Evolutionary conservation across 2,888 invertebrate species (phyloP).

Genomic region (Drosophila imparisetae): DNA sequence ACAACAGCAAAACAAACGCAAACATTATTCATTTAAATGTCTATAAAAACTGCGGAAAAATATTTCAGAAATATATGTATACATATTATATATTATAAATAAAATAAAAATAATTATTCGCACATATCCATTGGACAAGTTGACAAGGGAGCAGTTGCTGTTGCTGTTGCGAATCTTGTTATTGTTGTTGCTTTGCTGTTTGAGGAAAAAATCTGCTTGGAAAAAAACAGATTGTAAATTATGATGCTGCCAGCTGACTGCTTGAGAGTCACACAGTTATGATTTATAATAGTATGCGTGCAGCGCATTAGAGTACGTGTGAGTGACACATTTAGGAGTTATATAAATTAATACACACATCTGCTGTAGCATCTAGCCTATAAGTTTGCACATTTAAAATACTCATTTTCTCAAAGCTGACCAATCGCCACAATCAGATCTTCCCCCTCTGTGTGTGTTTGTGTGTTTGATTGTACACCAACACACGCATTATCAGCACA

Average conservation of each 20-base stretch:
- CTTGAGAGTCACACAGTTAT: slow-evolving; percentile 71
- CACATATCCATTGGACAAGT: slow-evolving; percentile 55
- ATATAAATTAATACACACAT: slow-evolving; percentile 17
- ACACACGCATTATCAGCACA: slow-evolving; percentile 61
- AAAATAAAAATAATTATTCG: slow-evolving; percentile 53
- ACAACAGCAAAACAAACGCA: slow-evolving; percentile 68
- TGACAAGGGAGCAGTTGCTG: slow-evolving; percentile 58
- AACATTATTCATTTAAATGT: slow-evolving; percentile 80
- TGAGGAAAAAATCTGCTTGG: slow-evolving; percentile 51
- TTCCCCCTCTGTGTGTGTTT: not conserved
- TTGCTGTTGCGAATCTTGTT: slow-evolving; percentile 23
- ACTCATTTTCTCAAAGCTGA: slow-evolving; percentile 20
- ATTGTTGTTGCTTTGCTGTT: slow-evolving; percentile 22
- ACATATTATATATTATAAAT: slow-evolving; percentile 36
- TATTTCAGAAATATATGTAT: slow-evolving; percentile 44
- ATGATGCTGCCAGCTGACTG: slow-evolving; percentile 72
- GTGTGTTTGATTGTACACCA: slow-evolving; percentile 26
- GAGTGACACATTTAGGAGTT: slow-evolving; percentile 21
- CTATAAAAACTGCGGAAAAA: slow-evolving; percentile 70
- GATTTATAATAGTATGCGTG: slow-evolving; percentile 60
- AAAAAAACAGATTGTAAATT: slow-evolving; percentile 79
- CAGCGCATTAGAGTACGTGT: slow-evolving; percentile 8
- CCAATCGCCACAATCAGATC: slow-evolving; percentile 26
- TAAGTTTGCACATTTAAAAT: slow-evolving; percentile 39
- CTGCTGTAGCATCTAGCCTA: slow-evolving; percentile 29